Conservation (phyloP, 2,113 vertebrate genomes). For the Eulacestoma nigropectus region DNA sequence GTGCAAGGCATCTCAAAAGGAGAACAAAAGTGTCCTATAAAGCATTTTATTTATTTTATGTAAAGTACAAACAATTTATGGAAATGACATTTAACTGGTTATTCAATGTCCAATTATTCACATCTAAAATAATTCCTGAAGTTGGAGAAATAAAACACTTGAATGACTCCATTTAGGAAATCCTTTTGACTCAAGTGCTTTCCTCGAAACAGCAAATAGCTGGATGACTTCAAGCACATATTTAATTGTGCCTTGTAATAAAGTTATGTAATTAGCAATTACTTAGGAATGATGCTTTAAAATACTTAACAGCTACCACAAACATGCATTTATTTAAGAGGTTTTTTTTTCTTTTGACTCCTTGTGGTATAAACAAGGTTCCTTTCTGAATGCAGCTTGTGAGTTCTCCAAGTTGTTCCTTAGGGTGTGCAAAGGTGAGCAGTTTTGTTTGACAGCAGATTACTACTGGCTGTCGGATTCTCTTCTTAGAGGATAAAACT, state of each 20-base stretch:
- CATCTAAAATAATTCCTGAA: constrained; percentile 30
- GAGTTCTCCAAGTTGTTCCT: not conserved
- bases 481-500: not conserved
- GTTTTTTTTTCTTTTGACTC: not conserved
- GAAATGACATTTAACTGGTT: constrained; percentile 42
- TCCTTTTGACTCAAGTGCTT: constrained; percentile 62
- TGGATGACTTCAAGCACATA: constrained; percentile 21
- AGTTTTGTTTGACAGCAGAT: not conserved
- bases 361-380: not conserved
- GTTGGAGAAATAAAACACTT: constrained; percentile 47
- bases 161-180: constrained; percentile 62
- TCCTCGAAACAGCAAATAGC: constrained; percentile 50
- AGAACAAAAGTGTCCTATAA: not conserved
- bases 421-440: not conserved
- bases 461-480: not conserved
- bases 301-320: constrained; percentile 4
- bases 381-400: not conserved
- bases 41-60: constrained; percentile 19
- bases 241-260: constrained; percentile 40
- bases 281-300: not conserved
- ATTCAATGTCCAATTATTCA: constrained; percentile 29
- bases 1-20: not conserved
- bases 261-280: constrained; percentile 48
- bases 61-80: constrained; percentile 59
- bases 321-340: not conserved